These are phyloP conservation scores for Zaprionus kolodkinae DNA, from an alignment of 1,140 invertebrate species.

Conservation along the genomic window DNA sequence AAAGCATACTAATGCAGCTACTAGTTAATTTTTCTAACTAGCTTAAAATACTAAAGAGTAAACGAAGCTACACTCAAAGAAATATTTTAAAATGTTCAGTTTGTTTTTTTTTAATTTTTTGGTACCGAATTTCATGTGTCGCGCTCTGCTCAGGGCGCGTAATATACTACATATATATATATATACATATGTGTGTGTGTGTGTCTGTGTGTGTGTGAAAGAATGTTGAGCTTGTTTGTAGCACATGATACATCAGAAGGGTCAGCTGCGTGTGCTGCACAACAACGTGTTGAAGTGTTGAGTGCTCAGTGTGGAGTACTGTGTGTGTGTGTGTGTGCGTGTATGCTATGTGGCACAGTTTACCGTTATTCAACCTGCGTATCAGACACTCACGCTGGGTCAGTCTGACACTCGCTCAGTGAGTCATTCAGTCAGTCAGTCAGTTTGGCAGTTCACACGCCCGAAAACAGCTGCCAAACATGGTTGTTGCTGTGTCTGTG, in stretches of 20 bases:
- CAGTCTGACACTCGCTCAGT: background rate
- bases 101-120: background rate
- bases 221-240: conserved; percentile 1
- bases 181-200: background rate
- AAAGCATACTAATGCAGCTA: too few species aligned
- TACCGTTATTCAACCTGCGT: conserved; percentile 10
- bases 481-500: background rate
- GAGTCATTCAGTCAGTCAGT: background rate
- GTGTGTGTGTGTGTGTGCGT: background rate
- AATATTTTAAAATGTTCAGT: background rate
- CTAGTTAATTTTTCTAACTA: too few species aligned
- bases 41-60: too few species aligned
- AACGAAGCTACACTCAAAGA: background rate
- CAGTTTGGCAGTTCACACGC: conserved; percentile 4
- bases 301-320: conserved; percentile 5
- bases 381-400: conserved; percentile 14
- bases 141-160: background rate
- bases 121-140: background rate
- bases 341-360: background rate
- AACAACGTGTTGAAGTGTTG: conserved; percentile 10
- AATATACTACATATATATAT: background rate
- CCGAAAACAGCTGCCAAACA: conserved; percentile 33
- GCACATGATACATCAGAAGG: conserved; percentile 11
- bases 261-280: conserved; percentile 9
- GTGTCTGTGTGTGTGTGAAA: background rate